Base-by-base conservation (phyloP, 2,113 vertebrate genomes). In the Myxocyprinus asiaticus region DNA sequence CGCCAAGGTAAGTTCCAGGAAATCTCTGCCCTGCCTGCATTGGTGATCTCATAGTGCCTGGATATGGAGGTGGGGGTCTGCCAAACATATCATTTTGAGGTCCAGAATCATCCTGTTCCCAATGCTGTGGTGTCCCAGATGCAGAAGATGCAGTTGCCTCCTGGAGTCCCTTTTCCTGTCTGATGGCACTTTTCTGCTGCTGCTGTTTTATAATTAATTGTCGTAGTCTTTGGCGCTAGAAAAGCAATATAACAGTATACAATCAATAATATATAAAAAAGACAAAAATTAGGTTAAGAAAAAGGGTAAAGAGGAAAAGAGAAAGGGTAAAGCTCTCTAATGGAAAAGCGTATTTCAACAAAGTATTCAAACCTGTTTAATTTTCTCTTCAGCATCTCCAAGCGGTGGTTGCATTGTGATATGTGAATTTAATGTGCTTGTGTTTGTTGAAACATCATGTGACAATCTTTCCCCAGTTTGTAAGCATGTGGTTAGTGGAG, bases 151-250 rank as follows among this genome's bases (percentile, higher is more conserved):
- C 69, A 44, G 85, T 43, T 11, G 93, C 33, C 0, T 96, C 96
- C 82, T 91, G 94, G 0, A 94, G 84, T 61, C 91, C 91, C 64
- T 97, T 99, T 82, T 99, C 97, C 83, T 96, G 97, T 0, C 95
- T 94, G 47, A 94, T 82, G 0, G 94, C 91, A 0, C 93, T 94
- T 87, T 96, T 99, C 88, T 98, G 95, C 85, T 98, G 95, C 70
- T 97, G 97, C 79, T 98, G 97, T 81, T 95, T 92, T 0, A 99
- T 92, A 81, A 99, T 94, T 7, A 97, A 94, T 88, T 99, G 97
- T 6, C 98, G 94, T 10, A 99, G 90, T 80, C 96, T 94, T 84
- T 96, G 97, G 3, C 96, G 95, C 97, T 14, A 80, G 22, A 70
- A 66, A 3, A 42, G 47, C 65, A 68, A 59, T 81, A 43, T 62